Conservation (phyloP, 2,113 vertebrate species). For the Megaleporinus macrocephalus region DNA sequence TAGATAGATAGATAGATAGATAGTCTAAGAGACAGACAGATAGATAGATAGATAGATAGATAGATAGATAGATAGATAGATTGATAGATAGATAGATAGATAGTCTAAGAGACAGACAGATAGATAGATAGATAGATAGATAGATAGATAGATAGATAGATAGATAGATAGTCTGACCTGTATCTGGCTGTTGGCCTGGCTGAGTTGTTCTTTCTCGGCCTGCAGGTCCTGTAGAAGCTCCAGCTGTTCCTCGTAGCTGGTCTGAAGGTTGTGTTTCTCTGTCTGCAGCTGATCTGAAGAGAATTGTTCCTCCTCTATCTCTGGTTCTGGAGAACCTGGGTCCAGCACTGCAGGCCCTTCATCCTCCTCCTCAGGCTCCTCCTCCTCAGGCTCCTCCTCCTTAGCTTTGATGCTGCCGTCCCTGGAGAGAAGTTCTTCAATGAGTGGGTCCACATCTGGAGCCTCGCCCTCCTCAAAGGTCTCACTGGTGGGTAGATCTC, state of each 20-base stretch:
- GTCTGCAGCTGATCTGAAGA: not conserved
- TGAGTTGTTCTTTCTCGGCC: constrained; percentile 64
- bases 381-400: not conserved
- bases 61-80: not conserved
- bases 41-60: no score
- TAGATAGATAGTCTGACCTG: constrained; percentile 64
- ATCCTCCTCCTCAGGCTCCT: not conserved
- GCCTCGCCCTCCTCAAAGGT: constrained; percentile 10
- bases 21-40: no score
- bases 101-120: no score
- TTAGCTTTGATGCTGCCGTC: constrained; percentile 12
- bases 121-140: no score
- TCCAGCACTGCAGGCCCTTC: constrained; percentile 24
- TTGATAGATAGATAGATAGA: constrained; percentile 47
- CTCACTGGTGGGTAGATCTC: not conserved
- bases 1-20: constrained; percentile 51
- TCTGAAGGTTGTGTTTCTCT: constrained; percentile 7
- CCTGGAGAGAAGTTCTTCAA: not conserved
- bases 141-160: not conserved
- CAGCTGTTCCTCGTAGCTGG: constrained; percentile 52
- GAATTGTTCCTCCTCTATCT: not conserved
- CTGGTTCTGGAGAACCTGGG: constrained; percentile 33
- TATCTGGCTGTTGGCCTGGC: constrained; percentile 64
- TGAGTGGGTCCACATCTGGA: constrained; percentile 9
- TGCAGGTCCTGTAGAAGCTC: constrained; percentile 63